These are phyloP conservation scores for Pollachius pollachius DNA, from an alignment of 2,113 vertebrate species.

Conservation along the genomic window DNA sequence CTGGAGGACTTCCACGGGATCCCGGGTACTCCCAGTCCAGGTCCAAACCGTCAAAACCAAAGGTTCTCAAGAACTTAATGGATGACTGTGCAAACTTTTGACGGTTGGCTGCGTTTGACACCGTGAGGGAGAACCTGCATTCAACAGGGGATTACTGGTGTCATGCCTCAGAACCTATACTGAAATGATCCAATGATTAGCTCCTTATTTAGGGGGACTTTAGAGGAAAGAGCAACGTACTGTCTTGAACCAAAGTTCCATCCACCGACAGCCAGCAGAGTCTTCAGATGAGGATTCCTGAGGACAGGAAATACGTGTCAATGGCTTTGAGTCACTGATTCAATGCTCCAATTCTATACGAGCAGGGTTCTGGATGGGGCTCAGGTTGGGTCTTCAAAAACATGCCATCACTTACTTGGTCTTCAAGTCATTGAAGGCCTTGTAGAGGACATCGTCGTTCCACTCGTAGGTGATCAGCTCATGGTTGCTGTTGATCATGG, in stretches of 20 bases:
- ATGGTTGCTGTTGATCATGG: conserved; percentile 70
- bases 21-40: conserved; percentile 83
- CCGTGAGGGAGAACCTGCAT: conserved; percentile 76
- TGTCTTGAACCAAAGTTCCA: conserved; percentile 83
- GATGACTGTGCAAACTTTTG: conserved; percentile 79
- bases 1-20: conserved; percentile 75
- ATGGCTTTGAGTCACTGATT: too few species aligned
- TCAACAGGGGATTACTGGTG: background rate
- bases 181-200: too few species aligned
- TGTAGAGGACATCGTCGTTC: conserved; percentile 73
- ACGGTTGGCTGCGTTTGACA: conserved; percentile 64
- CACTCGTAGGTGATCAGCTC: conserved; percentile 71
- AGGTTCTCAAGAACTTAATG: conserved; percentile 71
- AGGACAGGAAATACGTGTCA: background rate
- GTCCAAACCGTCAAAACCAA: conserved; percentile 82
- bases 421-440: conserved; percentile 73
- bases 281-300: conserved; percentile 82
- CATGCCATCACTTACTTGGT: conserved; percentile 28
- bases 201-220: too few species aligned
- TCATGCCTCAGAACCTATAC: background rate
- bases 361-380: too few species aligned
- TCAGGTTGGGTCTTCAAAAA: too few species aligned
- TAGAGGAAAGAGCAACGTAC: conserved; percentile 61
- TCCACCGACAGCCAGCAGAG: conserved; percentile 84
- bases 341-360: too few species aligned